Conservation (phyloP, 2,888 invertebrate genomes). For the Germaria angustata region DNA sequence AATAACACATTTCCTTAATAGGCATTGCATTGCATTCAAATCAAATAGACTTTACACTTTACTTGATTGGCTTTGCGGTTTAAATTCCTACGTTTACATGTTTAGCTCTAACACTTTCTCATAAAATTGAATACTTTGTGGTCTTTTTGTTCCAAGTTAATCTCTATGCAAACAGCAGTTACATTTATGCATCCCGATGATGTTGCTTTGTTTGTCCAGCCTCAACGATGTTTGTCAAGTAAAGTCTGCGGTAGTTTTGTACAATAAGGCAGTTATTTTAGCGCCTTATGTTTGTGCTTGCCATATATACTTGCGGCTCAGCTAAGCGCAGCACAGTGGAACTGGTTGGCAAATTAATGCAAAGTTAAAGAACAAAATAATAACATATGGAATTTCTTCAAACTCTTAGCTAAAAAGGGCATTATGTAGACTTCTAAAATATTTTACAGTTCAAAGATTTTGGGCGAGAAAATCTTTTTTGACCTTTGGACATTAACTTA, state of each 20-base stretch:
- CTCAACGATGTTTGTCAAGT: not conserved
- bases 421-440: too few species aligned
- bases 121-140: not conserved
- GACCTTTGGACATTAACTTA: too few species aligned
- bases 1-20: too few species aligned
- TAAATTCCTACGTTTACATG: not conserved
- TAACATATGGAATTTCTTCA: too few species aligned
- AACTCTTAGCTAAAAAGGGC: too few species aligned
- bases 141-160: slow-evolving; percentile 13
- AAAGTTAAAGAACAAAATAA: too few species aligned
- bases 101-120: not conserved
- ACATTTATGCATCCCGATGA: slow-evolving; percentile 3
- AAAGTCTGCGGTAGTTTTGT: not conserved
- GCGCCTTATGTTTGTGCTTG: slow-evolving; percentile 21
- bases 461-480: too few species aligned
- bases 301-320: slow-evolving; percentile 14
- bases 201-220: not conserved
- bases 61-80: slow-evolving; percentile 28
- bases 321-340: too few species aligned
- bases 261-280: slow-evolving; percentile 22
- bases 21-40: slow-evolving; percentile 29
- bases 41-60: slow-evolving; percentile 33
- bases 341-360: too few species aligned
- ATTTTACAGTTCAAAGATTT: too few species aligned
- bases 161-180: slow-evolving; percentile 24